A percentile compares a stretch with the other conserved stretches of the same genome.
Conservation (phyloP, 2,888 invertebrate species). For the Amaurobius ferox region DNA sequence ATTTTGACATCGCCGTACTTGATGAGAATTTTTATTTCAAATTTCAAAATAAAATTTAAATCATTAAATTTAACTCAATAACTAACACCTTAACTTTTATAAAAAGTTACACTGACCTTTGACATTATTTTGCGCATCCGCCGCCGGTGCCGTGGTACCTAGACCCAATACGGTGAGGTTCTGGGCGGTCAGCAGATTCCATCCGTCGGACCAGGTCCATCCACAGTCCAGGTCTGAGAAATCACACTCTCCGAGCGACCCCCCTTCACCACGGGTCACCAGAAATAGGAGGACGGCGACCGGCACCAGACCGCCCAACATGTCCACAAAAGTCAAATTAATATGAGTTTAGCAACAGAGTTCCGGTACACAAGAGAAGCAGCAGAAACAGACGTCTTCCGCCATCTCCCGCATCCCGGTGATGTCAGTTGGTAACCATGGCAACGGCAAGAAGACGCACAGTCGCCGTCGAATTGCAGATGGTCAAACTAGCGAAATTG, state of each 20-base stretch:
- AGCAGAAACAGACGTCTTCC: constrained; percentile 18
- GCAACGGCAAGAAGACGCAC: constrained; percentile 38
- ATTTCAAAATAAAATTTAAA: no score
- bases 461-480: constrained; percentile 13
- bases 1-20: no score
- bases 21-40: no score
- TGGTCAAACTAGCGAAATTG: no score
- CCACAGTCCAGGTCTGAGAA: constrained; percentile 55
- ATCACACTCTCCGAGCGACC: constrained; percentile 11
- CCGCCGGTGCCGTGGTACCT: constrained; percentile 52
- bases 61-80: no score
- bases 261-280: not conserved
- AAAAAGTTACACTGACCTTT: constrained; percentile 47
- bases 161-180: constrained; percentile 28
- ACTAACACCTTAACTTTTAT: no score
- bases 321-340: not conserved
- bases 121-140: constrained; percentile 60
- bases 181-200: constrained; percentile 48
- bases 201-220: constrained; percentile 64
- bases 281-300: not conserved
- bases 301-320: not conserved
- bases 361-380: constrained; percentile 8
- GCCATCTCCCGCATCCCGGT: constrained; percentile 50
- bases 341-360: not conserved
- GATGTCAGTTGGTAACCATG: constrained; percentile 66